Evolutionary conservation across 2,797 vertebrate genomes (phyloP), one percentile per base, ranked within the genome.

Genomic region (Gouania willdenowi): DNA sequence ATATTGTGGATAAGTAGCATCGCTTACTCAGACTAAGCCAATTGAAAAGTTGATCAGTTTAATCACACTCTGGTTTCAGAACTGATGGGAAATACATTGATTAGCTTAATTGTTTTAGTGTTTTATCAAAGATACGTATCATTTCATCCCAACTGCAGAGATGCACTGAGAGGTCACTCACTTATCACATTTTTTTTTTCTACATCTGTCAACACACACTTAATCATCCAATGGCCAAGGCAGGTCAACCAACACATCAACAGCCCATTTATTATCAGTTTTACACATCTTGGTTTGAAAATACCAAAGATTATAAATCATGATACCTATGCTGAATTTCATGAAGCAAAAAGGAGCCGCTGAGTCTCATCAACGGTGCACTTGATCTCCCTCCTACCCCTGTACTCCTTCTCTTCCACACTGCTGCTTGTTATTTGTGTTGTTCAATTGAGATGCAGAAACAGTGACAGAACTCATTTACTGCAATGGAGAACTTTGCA

Each of bases 401-500:
- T 22, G 26, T 33, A 33, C 19, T 22, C 27, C 3, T 29, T 30
- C 15, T 30, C 62, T 24, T 39, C 66, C 63, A 50, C 40, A 23
- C 51, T 4, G 27, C 67, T 70, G 65, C 74, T 71, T 60, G 60
- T 86, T 81, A 83, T 77, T 70, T 70, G 61, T 23, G 35, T 50
- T 55, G 71, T 57, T 75, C 84, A 87, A 88, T 84, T 86, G 85
- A 87, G 84, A 87, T 80, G 76, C 71, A 64, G 72, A 78, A 87
- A 78, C 84, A 86, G 82, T 86, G 83, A 84, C 82, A 86, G 79
- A 84, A 83, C 84, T 88, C 82, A 84, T 89, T 89, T 87, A 80
- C 71, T 57, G 69, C 71, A 36, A 73, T 82, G 71, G 82, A 83
- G 75, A 74, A 70, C 45, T 81, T 81, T 79, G 79, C 84, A 76